phyloP scores from a whole-genome alignment of 2,113 vertebrate species.

The Hemichromis elongatus region DNA sequence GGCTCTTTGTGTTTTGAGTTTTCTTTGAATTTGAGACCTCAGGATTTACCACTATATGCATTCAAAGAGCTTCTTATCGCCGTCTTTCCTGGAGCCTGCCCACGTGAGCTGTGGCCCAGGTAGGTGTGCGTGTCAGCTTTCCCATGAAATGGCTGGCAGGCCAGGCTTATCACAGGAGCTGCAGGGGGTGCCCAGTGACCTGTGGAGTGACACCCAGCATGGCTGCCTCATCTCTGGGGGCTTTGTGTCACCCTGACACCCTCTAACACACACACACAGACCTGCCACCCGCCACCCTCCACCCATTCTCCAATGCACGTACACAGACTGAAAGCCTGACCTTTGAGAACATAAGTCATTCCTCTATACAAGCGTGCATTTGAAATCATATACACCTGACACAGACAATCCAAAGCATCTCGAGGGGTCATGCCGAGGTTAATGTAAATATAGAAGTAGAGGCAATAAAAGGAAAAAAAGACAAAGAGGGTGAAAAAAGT shows the following conservation, averaged over 20 bases:
- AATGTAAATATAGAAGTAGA: not conserved
- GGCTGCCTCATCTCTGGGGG: conserved; percentile 50
- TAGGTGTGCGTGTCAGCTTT: conserved; percentile 60
- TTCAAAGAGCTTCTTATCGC: conserved; percentile 48
- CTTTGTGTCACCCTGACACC: conserved; percentile 59
- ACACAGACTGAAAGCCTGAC: conserved; percentile 10
- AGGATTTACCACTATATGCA: not conserved
- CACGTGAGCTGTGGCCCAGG: not conserved
- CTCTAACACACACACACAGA: not conserved
- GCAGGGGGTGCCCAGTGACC: conserved; percentile 74
- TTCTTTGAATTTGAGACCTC: not conserved
- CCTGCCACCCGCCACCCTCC: not conserved
- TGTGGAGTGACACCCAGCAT: conserved; percentile 68
- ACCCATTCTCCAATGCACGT: not conserved
- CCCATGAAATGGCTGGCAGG: conserved; percentile 73
- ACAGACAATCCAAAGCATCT: conserved; percentile 56
- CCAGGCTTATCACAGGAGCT: conserved; percentile 80
- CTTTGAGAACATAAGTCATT: not conserved
- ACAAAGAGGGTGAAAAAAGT: not conserved
- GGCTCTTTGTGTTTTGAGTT: not conserved
- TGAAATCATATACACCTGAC: conserved; percentile 2
- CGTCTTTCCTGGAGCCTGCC: conserved; percentile 3
- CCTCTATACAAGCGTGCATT: not conserved
- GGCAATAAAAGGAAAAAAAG: not conserved
- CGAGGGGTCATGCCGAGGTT: not conserved